Evolutionary conservation across 2,888 invertebrate genomes (phyloP).

Genomic region (Atethmia centrago): DNA sequence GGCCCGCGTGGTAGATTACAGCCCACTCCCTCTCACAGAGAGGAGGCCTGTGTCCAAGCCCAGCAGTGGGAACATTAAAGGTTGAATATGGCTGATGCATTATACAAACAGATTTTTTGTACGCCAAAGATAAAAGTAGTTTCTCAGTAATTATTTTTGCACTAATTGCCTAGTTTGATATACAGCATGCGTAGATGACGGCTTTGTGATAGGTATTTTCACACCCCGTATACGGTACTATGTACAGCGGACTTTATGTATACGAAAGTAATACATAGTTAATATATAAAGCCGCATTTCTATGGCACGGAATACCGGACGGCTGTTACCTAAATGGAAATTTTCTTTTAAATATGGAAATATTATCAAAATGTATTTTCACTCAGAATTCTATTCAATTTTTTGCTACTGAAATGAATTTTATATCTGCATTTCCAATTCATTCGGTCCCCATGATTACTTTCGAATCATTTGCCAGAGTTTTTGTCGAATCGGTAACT

Average conservation of each 20-base stretch:
- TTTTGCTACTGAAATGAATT: slow-evolving; percentile 39
- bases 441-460: slow-evolving; percentile 46
- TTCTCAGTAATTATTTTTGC: too few relatives aligned
- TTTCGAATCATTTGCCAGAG: slow-evolving; percentile 20
- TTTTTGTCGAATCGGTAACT: slow-evolving; percentile 18
- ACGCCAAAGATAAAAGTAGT: too few relatives aligned
- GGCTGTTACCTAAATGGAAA: slow-evolving; percentile 14
- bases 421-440: slow-evolving; percentile 57
- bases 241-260: background rate
- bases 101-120: too few relatives aligned
- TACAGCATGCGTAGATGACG: background rate
- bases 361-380: slow-evolving; percentile 30
- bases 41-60: too few relatives aligned
- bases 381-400: slow-evolving; percentile 42
- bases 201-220: background rate
- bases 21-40: too few relatives aligned
- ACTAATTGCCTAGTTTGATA: too few relatives aligned
- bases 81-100: too few relatives aligned
- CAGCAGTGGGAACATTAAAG: too few relatives aligned
- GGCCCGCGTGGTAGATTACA: too few relatives aligned
- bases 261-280: background rate
- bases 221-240: background rate
- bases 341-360: slow-evolving; percentile 43
- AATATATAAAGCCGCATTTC: background rate
- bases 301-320: background rate